Base-by-base conservation (phyloP, 2,797 vertebrate genomes). In the Premnoplex brunnescens region DNA sequence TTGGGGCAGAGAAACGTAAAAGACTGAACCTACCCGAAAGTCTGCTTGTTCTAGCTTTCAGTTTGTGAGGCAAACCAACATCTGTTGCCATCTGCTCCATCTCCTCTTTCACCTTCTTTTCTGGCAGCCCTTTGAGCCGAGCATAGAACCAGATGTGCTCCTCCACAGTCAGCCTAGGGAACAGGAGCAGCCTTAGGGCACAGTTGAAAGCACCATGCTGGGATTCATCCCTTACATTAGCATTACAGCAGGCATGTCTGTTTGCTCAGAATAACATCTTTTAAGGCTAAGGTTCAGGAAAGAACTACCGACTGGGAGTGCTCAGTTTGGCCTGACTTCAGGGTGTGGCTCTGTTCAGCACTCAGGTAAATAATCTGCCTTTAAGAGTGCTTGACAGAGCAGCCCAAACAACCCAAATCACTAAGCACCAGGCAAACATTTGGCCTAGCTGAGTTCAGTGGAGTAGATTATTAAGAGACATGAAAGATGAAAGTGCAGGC, bases 111-210 rank as follows among this genome's bases (percentile, higher is more conserved):
- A 99, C 99, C 23, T 98, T 98, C 79, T 99, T 99, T 93, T 98
- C 98, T 0, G 99, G 92, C 37, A 99, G 98, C 14, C 99, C 99
- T 95, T 99, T 99, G 69, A 99, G 98, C 14, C 99, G 97, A 62
- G 98, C 99, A 1, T 99, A 99, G 97, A 99, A 99, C 99, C 99
- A 99, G 96, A 99, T 99, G 97, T 99, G 99, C 28, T 99, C 99
- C 94, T 99, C 99, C 6, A 99, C 99, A 3, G 99, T 99, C 95
- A 99, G 97, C 98, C 99, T 99, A 95, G 27, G 58, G 16, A 76
- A 95, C 13, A 82, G 54, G 15, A 64, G 34, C 6, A 92, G 73
- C 80, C 64, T 87, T 44, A 90, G 49, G 44, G n/a, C 26, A 89
- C 12, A 20, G 27, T 1, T 54, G 20, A 86, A 23, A 43, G 16